Evolutionary conservation across 2,113 vertebrate species (phyloP).

Genomic region (Anoura caudifer): DNA sequence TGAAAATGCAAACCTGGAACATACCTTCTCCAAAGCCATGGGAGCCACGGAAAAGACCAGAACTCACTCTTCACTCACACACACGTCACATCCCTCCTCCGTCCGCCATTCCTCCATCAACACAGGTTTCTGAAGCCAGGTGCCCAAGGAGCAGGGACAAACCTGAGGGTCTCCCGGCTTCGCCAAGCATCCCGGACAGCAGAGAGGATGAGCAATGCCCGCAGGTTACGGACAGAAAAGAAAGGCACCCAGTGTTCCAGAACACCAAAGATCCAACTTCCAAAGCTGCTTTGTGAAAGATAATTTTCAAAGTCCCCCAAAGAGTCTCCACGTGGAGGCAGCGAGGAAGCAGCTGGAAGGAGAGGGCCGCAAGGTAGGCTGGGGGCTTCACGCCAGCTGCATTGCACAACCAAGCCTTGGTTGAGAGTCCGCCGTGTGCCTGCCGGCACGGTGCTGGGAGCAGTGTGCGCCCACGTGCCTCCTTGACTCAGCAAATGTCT

Average conservation of each 20-base stretch:
- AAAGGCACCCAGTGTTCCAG: not conserved
- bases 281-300: not conserved
- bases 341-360: not conserved
- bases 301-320: not conserved
- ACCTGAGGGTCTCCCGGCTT: not conserved
- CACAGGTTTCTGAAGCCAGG: not conserved
- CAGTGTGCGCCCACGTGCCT: fast-evolving
- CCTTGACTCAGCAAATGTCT: not conserved
- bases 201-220: not conserved
- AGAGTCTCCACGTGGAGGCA: not conserved
- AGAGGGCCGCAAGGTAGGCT: not conserved
- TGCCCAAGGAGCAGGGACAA: not conserved
- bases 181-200: not conserved
- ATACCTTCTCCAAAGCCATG: not conserved
- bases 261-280: not conserved
- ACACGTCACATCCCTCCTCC: not conserved
- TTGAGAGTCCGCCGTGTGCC: not conserved
- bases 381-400: fast-evolving
- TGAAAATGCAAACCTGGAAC: not conserved
- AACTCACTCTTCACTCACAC: not conserved
- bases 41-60: not conserved
- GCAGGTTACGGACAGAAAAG: fast-evolving
- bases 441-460: fast-evolving
- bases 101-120: not conserved
- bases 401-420: fast-evolving